phyloP scores from a whole-genome alignment of 1,140 invertebrate species.

The Oppia nitens region DNA sequence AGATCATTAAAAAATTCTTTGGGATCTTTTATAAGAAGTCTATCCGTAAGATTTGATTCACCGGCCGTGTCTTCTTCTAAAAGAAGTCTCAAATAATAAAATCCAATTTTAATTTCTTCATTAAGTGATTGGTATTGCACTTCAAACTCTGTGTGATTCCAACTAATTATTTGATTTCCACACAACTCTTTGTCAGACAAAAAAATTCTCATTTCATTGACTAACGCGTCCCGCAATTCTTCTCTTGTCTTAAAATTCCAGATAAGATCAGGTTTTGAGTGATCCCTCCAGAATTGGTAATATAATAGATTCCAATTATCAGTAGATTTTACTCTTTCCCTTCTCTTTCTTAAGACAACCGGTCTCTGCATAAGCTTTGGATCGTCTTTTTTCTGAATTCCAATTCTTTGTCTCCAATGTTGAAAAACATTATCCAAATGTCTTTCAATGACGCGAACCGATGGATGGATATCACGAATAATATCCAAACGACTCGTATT shows the following conservation, averaged over 20 bases:
- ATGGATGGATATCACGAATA: slow-evolving; percentile 19
- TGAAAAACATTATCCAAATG: slow-evolving; percentile 52
- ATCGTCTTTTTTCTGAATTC: slow-evolving; percentile 37
- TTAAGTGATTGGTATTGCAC: slow-evolving; percentile 77
- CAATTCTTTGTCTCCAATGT: slow-evolving; percentile 69
- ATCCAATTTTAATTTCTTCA: slow-evolving; percentile 94
- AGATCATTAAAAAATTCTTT: slow-evolving; percentile 97
- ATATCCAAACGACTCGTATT: slow-evolving; percentile 19
- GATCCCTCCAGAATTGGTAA: slow-evolving; percentile 86
- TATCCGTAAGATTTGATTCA: slow-evolving; percentile 17
- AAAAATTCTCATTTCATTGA: slow-evolving; percentile 83
- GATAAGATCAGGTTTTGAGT: slow-evolving; percentile 86
- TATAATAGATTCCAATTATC: slow-evolving; percentile 90
- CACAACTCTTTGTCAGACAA: slow-evolving; percentile 74
- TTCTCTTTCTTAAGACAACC: slow-evolving; percentile 60
- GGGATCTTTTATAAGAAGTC: slow-evolving; percentile 20
- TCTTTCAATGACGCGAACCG: slow-evolving; percentile 33
- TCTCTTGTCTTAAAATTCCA: slow-evolving; percentile 99
- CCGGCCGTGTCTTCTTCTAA: slow-evolving; percentile 55
- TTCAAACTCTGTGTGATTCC: slow-evolving; percentile 97
- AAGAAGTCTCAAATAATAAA: slow-evolving; percentile 88
- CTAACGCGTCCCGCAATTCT: slow-evolving; percentile 75
- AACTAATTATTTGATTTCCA: slow-evolving; percentile 53
- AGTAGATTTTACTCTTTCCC: slow-evolving; percentile 76
- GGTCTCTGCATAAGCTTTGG: slow-evolving; percentile 36